These are phyloP conservation scores for Drosophila falleni DNA, from an alignment of 2,888 invertebrate species.

Conservation along the genomic window DNA sequence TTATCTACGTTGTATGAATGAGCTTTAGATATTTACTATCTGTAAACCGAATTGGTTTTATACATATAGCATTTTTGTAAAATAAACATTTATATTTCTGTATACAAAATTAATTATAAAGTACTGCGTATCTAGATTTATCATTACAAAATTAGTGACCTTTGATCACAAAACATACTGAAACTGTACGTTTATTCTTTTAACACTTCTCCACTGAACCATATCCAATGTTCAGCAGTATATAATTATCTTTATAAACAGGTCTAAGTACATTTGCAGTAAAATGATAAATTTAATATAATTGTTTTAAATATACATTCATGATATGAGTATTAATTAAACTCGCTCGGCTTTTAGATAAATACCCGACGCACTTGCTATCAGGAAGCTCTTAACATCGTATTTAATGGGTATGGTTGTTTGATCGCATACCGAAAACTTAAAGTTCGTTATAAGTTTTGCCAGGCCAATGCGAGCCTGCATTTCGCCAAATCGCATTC, in stretches of 20 bases:
- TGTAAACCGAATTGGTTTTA: no score
- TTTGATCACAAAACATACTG: not conserved
- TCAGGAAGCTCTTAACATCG: slow-evolving; percentile 50
- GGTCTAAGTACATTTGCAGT: not conserved
- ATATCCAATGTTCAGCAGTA: not conserved
- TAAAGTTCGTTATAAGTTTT: slow-evolving; percentile 73
- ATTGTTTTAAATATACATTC: not conserved
- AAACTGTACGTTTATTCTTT: not conserved
- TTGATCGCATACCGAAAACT: slow-evolving; percentile 67
- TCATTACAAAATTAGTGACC: not conserved
- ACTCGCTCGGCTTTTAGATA: slow-evolving; percentile 45
- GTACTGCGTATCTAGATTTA: not conserved
- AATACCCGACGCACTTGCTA: slow-evolving; percentile 68
- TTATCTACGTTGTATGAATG: not conserved
- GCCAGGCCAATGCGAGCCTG: slow-evolving; percentile 78
- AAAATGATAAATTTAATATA: not conserved
- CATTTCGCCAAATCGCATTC: slow-evolving; percentile 83
- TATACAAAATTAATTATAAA: no score
- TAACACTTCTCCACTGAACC: not conserved
- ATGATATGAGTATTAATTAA: not conserved
- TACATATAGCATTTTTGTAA: no score
- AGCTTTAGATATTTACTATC: slow-evolving; percentile 15
- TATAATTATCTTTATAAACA: not conserved
- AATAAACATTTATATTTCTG: no score
- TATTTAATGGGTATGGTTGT: slow-evolving; percentile 76